Evolutionary conservation across 2,113 vertebrate species (phyloP), one percentile per base, ranked within the genome.

Genomic region (Apistogramma diplotaenia): DNA sequence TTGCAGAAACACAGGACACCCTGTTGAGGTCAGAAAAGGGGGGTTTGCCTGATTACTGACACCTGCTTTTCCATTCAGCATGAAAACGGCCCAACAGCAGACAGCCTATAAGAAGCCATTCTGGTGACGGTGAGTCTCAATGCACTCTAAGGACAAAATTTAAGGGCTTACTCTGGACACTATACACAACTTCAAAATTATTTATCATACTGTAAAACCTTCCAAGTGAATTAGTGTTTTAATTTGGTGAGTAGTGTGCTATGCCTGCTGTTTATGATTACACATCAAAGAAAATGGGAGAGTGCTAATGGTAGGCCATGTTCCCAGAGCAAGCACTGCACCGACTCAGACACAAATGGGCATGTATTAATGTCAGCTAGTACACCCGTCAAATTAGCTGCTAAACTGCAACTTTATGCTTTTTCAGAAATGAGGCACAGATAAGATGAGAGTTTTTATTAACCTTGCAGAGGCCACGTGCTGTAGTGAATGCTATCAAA

Each of bases 241-340:
- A 94, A 95, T 95, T 93, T 92, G 86, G 89, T 92, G 93, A 95
- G 93, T 93, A 94, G 87, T 79, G 86, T 77, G 54, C 88, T 27
- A 23, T 85, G 78, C 58, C 25, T 58, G 74, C 72, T 73, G 87
- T 94, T 93, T 93, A 94, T 89, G 83, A 87, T 81, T 65, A 61
- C 76, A 75, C 81, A 21, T 92, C 87, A 88, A 83, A 70, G 67
- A 51, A 81, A 77, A 86, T 77, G 76, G 85, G 81, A 84, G 61
- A 33, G 82, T 92, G 87, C 86, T 94, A 93, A 92, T 89, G 80
- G 85, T 33, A 79, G 87, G 88, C 85, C 89, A 79, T 87, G 92
- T 89, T 91, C 87, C 72, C 62, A 25, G 61, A 73, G 82, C 80
- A 70, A 91, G 76, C 79, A 76, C 75, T 85, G 78, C 70, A 55